Conservation (phyloP, 64 coral and sea anemone species). For the Actinia tenebrosa region DNA sequence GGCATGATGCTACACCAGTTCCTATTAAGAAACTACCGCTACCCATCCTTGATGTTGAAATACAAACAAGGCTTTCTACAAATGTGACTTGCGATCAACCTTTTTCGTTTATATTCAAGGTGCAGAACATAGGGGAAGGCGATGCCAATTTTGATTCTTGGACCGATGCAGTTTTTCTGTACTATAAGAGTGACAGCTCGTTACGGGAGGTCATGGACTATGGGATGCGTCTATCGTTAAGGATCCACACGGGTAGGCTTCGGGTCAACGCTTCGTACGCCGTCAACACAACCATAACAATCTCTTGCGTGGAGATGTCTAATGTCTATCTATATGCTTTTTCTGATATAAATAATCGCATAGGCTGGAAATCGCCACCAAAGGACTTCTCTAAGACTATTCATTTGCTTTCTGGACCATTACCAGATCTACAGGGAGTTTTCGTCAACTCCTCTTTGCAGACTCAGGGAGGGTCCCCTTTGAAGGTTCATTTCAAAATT, state of each 20-base stretch:
- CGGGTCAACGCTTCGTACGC: slow-evolving; percentile 35
- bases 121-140: slow-evolving; percentile 44
- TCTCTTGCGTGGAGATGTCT: slow-evolving; percentile 20
- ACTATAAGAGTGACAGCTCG: slow-evolving; percentile 20
- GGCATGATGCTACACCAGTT: neutral
- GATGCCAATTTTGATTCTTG: slow-evolving; percentile 45
- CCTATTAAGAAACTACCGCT: neutral
- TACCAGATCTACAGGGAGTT: slow-evolving; percentile 58
- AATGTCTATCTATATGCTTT: slow-evolving; percentile 33
- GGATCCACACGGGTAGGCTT: slow-evolving; percentile 48
- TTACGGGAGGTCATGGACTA: slow-evolving; percentile 38
- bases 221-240: slow-evolving; percentile 32
- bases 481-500: slow-evolving; percentile 50
- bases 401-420: slow-evolving; percentile 8
- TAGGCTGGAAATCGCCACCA: slow-evolving; percentile 5
- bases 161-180: slow-evolving; percentile 64
- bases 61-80: neutral
- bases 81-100: slow-evolving; percentile 43
- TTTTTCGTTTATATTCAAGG: slow-evolving; percentile 45
- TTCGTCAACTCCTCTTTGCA: slow-evolving; percentile 32
- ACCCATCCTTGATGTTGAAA: slow-evolving; percentile 1
- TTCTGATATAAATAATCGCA: slow-evolving; percentile 53
- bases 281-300: slow-evolving; percentile 18
- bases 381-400: neutral
- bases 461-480: slow-evolving; percentile 62